Percentiles rank a stretch among this genome's conserved stretches.
These are phyloP conservation scores for Capitulum mitella DNA, from an alignment of 2,888 invertebrate genomes.

Conservation along the genomic window DNA sequence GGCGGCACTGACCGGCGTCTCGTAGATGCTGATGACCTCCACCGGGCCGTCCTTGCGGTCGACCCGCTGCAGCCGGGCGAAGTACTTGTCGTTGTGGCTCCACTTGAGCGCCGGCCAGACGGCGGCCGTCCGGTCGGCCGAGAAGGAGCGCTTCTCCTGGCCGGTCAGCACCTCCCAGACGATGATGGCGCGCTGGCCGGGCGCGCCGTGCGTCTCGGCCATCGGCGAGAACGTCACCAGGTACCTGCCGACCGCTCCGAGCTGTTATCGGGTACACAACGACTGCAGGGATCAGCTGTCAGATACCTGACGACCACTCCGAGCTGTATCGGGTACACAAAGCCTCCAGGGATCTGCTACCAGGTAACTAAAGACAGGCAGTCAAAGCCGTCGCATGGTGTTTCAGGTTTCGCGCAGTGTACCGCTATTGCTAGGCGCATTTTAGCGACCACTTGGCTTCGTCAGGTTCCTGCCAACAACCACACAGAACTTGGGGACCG, in stretches of 20 bases:
- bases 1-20: conserved; percentile 74
- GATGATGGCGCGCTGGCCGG: conserved; percentile 59
- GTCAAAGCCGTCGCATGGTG: too few relatives aligned
- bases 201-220: conserved; percentile 44
- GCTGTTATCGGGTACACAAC: too few relatives aligned
- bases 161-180: conserved; percentile 98
- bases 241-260: conserved; percentile 52
- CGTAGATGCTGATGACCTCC: conserved; percentile 83
- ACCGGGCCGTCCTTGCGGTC: conserved; percentile 41
- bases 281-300: too few relatives aligned
- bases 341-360: too few relatives aligned
- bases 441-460: too few relatives aligned
- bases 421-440: too few relatives aligned
- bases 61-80: conserved; percentile 66
- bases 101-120: conserved; percentile 94
- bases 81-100: conserved; percentile 92
- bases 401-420: too few relatives aligned
- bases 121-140: conserved; percentile 60
- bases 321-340: too few relatives aligned
- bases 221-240: conserved; percentile 88
- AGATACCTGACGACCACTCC: too few relatives aligned
- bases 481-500: too few relatives aligned
- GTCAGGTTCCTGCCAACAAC: too few relatives aligned
- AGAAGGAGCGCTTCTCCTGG: conserved; percentile 82
- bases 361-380: too few relatives aligned